Conservation (phyloP, 2,888 invertebrate genomes). For the Nasonia oneida region DNA sequence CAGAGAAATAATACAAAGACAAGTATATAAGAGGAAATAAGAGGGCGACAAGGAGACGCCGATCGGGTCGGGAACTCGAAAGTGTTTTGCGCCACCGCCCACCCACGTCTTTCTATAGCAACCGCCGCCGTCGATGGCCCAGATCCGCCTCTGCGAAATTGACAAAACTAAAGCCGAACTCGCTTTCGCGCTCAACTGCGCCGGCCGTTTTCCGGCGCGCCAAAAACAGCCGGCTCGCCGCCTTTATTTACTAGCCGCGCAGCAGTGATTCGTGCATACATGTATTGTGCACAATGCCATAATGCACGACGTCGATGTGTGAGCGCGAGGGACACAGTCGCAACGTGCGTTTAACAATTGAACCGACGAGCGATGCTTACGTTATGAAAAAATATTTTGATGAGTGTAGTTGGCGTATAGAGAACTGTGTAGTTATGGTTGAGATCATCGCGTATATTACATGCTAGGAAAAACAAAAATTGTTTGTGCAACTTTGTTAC, state of each 20-base stretch:
- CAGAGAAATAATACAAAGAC: neutral
- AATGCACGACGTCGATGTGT: neutral
- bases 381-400: too few species aligned
- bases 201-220: conserved; percentile 15
- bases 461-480: too few species aligned
- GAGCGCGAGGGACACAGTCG: neutral
- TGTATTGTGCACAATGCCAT: neutral
- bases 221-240: conserved; percentile 8
- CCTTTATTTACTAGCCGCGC: neutral
- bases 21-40: neutral
- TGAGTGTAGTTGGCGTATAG: too few species aligned
- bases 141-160: conserved; percentile 34
- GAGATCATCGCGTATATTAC: too few species aligned
- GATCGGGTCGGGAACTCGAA: neutral
- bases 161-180: conserved; percentile 30
- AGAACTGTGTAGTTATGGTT: too few species aligned
- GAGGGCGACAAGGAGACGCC: conserved; percentile 22
- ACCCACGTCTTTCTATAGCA: conserved; percentile 38
- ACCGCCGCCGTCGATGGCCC: neutral
- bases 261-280: neutral
- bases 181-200: neutral
- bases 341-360: too few species aligned
- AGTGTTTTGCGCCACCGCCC: conserved; percentile 25
- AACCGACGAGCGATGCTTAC: neutral
- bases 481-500: too few species aligned